Evolutionary conservation across 2,888 invertebrate species (phyloP), one percentile per base, ranked within the genome.

Genomic region (Drosophila prostipennis): DNA sequence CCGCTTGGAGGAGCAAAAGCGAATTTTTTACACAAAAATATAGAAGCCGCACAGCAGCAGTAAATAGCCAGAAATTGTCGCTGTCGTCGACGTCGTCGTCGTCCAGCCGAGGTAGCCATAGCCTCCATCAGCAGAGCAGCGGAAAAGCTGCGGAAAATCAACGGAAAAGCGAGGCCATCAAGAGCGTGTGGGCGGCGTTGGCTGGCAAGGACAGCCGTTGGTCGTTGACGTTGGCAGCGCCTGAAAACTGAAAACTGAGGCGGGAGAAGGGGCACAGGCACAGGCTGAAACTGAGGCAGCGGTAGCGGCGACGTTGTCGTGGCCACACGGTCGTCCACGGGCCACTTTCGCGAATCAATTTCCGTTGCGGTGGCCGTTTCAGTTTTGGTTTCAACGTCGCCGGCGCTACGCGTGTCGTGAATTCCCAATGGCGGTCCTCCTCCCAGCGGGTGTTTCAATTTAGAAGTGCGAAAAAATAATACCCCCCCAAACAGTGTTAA

Each of bases 381-480:
- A 87, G 87, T 89, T 89, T 85, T 87, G 80, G 75, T 82, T 82
- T 86, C 80, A 79, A 76, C 80, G 87, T 89, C 69, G 85, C 78
- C 58, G 65, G 76, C 89, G 81, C 74, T 76, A 77, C 89, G 86
- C 89, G 89, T 86, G 79, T 84, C 89, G 79, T 71, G 86, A 86
- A 77, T 86, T 75, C 76, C 81, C 60, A 83, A 85, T 85, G 87
- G 79, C 87, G 79, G 65, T 71, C 42, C 45, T 42, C 34, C 11
- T 5, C 16, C 23, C 13, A 37, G 26, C 40, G 46, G 61, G 53
- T 42, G 52, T 13, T 53, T 14, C 34, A 13, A 34, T 5, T 32
- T 58, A 42, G 36, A 55, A 51, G 60, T 61, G 71, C 48, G 53
- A 58, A 43, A 34, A 42, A n/a, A 51, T 46, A 13, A 39, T 10